These are phyloP conservation scores for Tolypeutes matacus DNA, from an alignment of 2,797 vertebrate genomes.

Conservation along the genomic window DNA sequence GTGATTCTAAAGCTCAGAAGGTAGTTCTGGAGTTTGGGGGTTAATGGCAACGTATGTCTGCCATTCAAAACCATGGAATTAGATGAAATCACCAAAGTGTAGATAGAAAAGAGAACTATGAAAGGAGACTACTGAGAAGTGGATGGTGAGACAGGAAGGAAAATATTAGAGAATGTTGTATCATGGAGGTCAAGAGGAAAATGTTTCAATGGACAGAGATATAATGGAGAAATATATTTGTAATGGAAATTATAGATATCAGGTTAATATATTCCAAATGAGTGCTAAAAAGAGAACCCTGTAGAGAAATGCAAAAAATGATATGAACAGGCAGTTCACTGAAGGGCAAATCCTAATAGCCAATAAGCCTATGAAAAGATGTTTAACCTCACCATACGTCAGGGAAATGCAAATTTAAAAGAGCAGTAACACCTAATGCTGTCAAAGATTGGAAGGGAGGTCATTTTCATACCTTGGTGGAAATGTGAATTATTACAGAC, in stretches of 20 bases:
- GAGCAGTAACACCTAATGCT: background rate
- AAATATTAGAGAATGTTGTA: background rate
- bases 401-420: conserved; percentile 66
- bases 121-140: background rate
- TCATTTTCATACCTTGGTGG: conserved; percentile 25
- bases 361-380: conserved; percentile 45
- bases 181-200: background rate
- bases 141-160: background rate
- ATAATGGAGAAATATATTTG: background rate
- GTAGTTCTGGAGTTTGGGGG: background rate
- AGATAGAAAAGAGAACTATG: background rate
- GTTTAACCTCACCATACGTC: conserved; percentile 52
- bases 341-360: conserved; percentile 15
- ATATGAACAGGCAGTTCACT: background rate
- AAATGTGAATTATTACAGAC: conserved; percentile 32
- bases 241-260: background rate
- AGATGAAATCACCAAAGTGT: background rate
- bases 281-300: conserved; percentile 16
- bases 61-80: background rate
- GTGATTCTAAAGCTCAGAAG: background rate
- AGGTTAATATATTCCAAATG: background rate
- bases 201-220: background rate
- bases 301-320: conserved; percentile 22
- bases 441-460: background rate
- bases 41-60: background rate